Percentiles rank a stretch among this genome's conserved stretches.
Conservation (phyloP, 2,113 vertebrate genomes). For the Cairina moschata region DNA sequence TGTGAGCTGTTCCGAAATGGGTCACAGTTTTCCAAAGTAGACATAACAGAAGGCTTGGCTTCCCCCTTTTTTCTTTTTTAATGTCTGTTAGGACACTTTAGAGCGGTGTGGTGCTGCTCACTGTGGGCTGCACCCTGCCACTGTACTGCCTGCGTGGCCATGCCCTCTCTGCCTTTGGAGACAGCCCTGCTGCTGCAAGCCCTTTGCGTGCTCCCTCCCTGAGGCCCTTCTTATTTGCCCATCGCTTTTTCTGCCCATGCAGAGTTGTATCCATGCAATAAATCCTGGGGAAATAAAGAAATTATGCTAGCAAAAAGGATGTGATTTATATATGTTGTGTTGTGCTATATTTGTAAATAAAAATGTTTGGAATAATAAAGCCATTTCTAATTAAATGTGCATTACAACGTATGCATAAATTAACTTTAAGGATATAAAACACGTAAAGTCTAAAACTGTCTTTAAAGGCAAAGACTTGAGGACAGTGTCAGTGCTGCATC, state of each 20-base stretch:
- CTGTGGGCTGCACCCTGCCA: accelerated
- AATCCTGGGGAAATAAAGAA: background rate
- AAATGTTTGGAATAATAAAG: background rate
- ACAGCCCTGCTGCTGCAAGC: background rate
- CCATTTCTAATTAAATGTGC: background rate
- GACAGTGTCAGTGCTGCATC: background rate
- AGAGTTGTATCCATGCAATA: accelerated
- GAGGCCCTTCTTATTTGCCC: accelerated
- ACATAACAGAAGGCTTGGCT: background rate
- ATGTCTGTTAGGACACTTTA: background rate
- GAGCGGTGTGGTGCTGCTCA: accelerated
- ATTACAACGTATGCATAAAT: background rate
- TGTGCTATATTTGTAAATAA: background rate
- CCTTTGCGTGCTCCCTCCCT: accelerated
- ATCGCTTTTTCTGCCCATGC: background rate
- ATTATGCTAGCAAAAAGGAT: background rate
- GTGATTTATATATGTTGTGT: background rate
- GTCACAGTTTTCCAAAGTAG: background rate
- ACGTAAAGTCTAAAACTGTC: background rate
- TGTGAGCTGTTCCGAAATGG: background rate
- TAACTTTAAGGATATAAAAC: background rate
- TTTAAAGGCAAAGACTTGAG: background rate
- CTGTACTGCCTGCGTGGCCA: no score
- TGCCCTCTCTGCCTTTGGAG: background rate
- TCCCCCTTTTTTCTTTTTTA: background rate